phyloP scores from a whole-genome alignment of 2,888 invertebrate species.

The Boloria euphrosyne region DNA sequence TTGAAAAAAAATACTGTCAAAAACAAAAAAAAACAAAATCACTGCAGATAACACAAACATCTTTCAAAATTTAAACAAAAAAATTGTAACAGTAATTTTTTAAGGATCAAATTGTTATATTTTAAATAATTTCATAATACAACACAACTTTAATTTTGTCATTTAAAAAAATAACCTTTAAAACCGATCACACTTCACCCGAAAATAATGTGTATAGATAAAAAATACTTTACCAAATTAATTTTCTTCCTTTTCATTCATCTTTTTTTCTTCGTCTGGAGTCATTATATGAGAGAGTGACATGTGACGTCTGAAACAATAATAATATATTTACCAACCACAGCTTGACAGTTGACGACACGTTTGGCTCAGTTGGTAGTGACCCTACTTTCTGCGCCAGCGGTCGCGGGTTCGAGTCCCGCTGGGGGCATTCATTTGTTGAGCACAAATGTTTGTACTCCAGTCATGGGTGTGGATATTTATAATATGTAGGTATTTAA shows the following conservation, averaged over 20 bases:
- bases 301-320: conserved; percentile 65
- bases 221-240: conserved; percentile 21
- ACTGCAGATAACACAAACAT: not conserved
- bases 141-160: not conserved
- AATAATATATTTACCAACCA: conserved; percentile 9
- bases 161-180: not conserved
- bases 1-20: not conserved
- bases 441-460: too few species aligned
- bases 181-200: not conserved
- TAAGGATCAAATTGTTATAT: too few species aligned
- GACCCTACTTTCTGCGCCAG: too few species aligned
- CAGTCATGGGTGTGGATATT: too few species aligned
- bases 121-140: not conserved
- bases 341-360: too few species aligned
- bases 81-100: not conserved
- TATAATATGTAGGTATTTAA: too few species aligned
- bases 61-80: not conserved
- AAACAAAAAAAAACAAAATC: not conserved
- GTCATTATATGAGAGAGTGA: conserved; percentile 57
- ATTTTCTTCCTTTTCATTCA: conserved; percentile 11
- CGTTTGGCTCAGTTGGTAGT: too few species aligned
- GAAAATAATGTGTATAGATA: not conserved
- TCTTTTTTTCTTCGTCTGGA: conserved; percentile 21
- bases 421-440: too few species aligned
- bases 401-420: too few species aligned